phyloP scores from a whole-genome alignment of 2,888 invertebrate species.

The Rhopalosiphum nymphaeae region DNA sequence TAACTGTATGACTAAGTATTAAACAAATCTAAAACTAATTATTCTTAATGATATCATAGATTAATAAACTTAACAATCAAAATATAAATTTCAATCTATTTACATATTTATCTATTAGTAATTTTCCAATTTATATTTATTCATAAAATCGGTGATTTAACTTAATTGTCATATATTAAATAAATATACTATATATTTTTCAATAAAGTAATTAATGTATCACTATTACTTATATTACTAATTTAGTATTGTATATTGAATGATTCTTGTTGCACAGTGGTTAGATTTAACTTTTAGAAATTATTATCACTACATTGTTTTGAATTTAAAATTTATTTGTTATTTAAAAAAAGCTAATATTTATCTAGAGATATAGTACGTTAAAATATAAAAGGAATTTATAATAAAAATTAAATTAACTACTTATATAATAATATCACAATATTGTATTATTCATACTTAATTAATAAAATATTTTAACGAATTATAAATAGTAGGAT shows the following conservation, averaged over 20 bases:
- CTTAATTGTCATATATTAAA: background rate
- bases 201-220: background rate
- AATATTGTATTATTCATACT: background rate
- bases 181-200: background rate
- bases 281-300: background rate
- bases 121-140: background rate
- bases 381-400: background rate
- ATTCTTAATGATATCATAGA: background rate
- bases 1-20: background rate
- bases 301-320: background rate
- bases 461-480: background rate
- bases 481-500: background rate
- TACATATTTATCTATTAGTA: background rate
- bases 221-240: background rate
- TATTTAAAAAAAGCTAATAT: background rate
- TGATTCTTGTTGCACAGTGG: background rate
- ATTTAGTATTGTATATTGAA: background rate
- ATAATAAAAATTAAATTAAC: background rate
- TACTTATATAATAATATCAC: background rate
- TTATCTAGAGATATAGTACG: background rate
- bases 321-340: background rate
- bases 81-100: background rate
- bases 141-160: background rate
- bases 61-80: background rate
- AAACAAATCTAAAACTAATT: background rate